phyloP scores from a whole-genome alignment of 2,888 invertebrate genomes.

The Hyppa rectilinea region DNA sequence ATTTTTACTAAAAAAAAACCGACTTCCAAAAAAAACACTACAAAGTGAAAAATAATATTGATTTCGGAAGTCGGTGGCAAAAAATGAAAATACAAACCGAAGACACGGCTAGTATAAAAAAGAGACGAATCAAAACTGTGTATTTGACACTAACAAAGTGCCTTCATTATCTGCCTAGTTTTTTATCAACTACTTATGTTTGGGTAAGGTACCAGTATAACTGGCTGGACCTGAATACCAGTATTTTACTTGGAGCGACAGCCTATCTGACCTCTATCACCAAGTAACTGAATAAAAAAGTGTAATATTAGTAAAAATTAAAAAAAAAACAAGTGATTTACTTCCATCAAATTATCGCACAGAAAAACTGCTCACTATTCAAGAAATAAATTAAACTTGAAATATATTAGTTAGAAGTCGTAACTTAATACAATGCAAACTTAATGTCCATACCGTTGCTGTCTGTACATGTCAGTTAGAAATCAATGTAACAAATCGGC shows the following conservation, averaged over 20 bases:
- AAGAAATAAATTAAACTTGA: conserved; percentile 11
- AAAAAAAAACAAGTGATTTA: not conserved
- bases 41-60: too few relatives aligned
- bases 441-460: conserved; percentile 63
- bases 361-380: not conserved
- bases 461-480: conserved; percentile 79
- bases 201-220: not conserved
- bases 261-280: not conserved
- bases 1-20: too few relatives aligned
- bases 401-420: conserved; percentile 10
- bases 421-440: conserved; percentile 16
- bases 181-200: not conserved
- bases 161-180: not conserved
- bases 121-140: not conserved
- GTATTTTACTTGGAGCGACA: too few relatives aligned
- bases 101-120: not conserved
- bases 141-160: not conserved
- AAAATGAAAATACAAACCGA: too few relatives aligned
- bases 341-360: not conserved
- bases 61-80: too few relatives aligned
- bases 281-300: not conserved
- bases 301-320: not conserved
- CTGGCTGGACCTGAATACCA: not conserved
- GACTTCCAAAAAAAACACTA: too few relatives aligned
- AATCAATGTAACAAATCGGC: conserved; percentile 86